phyloP scores from a whole-genome alignment of 2,888 invertebrate genomes.

The Leptinotarsa peninsularis region DNA sequence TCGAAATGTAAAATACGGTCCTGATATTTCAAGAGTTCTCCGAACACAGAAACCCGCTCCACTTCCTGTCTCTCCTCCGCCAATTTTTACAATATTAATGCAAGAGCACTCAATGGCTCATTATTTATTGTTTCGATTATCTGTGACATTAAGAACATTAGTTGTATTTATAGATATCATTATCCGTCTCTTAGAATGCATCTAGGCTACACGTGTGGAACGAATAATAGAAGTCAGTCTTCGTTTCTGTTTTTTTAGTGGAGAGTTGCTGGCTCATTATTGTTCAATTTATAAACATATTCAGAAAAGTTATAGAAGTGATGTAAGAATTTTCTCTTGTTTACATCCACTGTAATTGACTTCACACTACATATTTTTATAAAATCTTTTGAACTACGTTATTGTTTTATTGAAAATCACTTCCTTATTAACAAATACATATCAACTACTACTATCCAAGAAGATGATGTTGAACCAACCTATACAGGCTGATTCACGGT shows the following conservation, averaged over 20 bases:
- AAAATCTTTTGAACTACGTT: too few relatives aligned
- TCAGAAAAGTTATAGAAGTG: background rate
- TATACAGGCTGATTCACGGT: too few relatives aligned
- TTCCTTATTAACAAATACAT: too few relatives aligned
- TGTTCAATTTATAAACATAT: background rate
- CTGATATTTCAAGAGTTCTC: background rate
- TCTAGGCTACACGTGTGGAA: constrained; percentile 37
- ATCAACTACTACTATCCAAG: too few relatives aligned
- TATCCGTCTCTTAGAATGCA: constrained; percentile 15
- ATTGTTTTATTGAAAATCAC: too few relatives aligned
- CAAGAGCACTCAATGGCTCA: constrained; percentile 4
- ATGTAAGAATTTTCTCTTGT: too few relatives aligned
- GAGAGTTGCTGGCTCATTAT: background rate
- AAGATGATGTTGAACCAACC: too few relatives aligned
- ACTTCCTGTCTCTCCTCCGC: constrained; percentile 10
- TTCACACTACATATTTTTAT: too few relatives aligned
- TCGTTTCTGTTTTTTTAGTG: background rate
- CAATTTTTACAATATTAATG: constrained; percentile 18
- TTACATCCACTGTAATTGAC: too few relatives aligned
- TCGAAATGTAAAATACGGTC: background rate
- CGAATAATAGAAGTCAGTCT: constrained; percentile 8
- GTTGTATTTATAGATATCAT: constrained; percentile 28
- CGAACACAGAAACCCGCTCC: constrained; percentile 1
- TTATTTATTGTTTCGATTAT: constrained; percentile 32
- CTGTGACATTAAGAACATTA: constrained; percentile 25